Evolutionary conservation across 2,797 vertebrate genomes (phyloP).

Genomic region (Rhinogobio ventralis): DNA sequence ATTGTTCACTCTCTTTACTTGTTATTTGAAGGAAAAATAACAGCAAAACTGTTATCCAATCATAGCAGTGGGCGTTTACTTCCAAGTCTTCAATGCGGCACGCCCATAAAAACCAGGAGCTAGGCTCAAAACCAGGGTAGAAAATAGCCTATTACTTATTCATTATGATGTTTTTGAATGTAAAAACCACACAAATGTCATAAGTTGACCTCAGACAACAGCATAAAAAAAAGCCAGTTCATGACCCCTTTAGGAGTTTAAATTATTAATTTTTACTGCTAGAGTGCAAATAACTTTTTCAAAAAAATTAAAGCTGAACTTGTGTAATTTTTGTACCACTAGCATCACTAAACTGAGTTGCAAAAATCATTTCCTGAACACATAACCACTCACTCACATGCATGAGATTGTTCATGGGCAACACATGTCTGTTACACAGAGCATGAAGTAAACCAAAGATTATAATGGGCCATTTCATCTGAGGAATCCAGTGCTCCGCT

Average conservation of each 20-base stretch:
- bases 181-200: too few relatives aligned
- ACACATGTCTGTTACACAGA: slow-evolving; percentile 50
- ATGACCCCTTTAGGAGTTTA: neutral
- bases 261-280: neutral
- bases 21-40: too few relatives aligned
- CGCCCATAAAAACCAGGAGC: too few relatives aligned
- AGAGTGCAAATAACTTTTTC: neutral
- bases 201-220: too few relatives aligned
- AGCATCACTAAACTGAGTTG: slow-evolving; percentile 43
- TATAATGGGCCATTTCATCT: slow-evolving; percentile 62
- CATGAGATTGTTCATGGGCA: slow-evolving; percentile 19
- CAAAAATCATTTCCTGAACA: neutral
- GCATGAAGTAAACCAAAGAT: slow-evolving; percentile 59
- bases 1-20: too few relatives aligned
- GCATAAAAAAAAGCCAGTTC: too few relatives aligned
- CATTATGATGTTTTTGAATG: too few relatives aligned
- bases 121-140: too few relatives aligned
- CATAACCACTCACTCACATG: neutral
- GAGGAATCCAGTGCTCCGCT: slow-evolving; percentile 50
- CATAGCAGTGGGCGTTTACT: too few relatives aligned
- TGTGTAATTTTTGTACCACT: neutral
- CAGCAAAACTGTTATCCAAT: too few relatives aligned
- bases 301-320: neutral
- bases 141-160: too few relatives aligned
- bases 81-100: too few relatives aligned